These are phyloP conservation scores for Glareola pratincola DNA, from an alignment of 2,113 vertebrate species.

Conservation along the genomic window DNA sequence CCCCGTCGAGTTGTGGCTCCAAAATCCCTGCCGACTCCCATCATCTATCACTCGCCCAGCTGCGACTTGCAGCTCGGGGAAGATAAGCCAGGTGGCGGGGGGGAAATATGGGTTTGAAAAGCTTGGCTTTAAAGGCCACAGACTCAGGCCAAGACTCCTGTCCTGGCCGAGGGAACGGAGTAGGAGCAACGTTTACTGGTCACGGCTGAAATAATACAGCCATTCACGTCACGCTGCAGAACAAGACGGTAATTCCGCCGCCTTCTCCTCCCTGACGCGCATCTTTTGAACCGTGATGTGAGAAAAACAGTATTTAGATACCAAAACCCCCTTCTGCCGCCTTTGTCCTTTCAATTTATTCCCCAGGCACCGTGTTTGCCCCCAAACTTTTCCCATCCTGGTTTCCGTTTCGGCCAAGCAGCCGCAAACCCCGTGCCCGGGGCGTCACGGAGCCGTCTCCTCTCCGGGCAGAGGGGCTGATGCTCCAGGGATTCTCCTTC, in stretches of 20 bases:
- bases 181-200: not conserved
- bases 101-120: not conserved
- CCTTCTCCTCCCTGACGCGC: not conserved
- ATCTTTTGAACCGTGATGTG: not conserved
- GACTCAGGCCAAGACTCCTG: not conserved
- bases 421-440: rapidly evolving
- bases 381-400: not conserved
- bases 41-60: not conserved
- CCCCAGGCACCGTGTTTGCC: not conserved
- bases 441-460: rapidly evolving
- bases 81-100: not conserved
- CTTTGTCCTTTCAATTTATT: not conserved
- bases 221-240: rapidly evolving
- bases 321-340: not conserved
- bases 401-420: rapidly evolving
- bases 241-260: not conserved
- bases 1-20: not conserved
- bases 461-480: rapidly evolving
- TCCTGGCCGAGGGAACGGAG: not conserved
- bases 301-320: not conserved
- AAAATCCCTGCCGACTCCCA: not conserved
- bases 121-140: not conserved
- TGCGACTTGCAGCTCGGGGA: not conserved
- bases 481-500: not conserved
- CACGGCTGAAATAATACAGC: not conserved